These are phyloP conservation scores for Yponomeuta evonymella DNA, from an alignment of 2,888 invertebrate genomes.

Conservation along the genomic window DNA sequence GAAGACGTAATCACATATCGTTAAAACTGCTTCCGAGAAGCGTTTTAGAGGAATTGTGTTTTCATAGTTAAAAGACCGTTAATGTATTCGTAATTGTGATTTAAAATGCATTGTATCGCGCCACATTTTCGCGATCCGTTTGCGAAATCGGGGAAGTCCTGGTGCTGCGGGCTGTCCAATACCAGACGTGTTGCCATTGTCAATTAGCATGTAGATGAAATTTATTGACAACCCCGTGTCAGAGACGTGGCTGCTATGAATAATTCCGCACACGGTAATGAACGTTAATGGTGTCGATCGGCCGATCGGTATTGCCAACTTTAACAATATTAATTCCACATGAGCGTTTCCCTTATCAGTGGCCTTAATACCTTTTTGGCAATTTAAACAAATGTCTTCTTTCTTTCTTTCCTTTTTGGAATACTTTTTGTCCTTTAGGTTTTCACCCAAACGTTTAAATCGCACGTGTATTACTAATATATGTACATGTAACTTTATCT, in stretches of 20 bases:
- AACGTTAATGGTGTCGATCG: neutral
- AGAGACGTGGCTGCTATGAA: conserved; percentile 3
- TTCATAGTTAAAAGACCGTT: too few species aligned
- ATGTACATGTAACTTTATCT: too few species aligned
- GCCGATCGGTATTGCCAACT: neutral
- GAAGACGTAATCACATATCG: too few species aligned
- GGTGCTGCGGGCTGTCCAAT: neutral
- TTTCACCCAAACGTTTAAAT: too few species aligned
- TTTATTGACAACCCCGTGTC: conserved; percentile 6
- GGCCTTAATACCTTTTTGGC: too few species aligned
- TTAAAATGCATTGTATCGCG: neutral
- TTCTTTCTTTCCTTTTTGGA: too few species aligned
- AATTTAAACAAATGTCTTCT: too few species aligned
- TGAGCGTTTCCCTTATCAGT: too few species aligned
- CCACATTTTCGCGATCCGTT: neutral
- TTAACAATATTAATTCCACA: neutral
- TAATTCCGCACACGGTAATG: conserved; percentile 6
- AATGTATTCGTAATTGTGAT: neutral
- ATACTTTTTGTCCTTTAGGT: too few species aligned
- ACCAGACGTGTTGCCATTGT: conserved; percentile 4
- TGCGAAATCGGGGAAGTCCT: conserved; percentile 1
- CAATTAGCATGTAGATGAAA: conserved; percentile 11
- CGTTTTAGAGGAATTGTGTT: too few species aligned
- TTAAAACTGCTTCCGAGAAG: too few species aligned
- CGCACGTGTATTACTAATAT: too few species aligned